These are phyloP conservation scores for Eulimnadia texana DNA, from an alignment of 1,140 invertebrate species.

Conservation along the genomic window DNA sequence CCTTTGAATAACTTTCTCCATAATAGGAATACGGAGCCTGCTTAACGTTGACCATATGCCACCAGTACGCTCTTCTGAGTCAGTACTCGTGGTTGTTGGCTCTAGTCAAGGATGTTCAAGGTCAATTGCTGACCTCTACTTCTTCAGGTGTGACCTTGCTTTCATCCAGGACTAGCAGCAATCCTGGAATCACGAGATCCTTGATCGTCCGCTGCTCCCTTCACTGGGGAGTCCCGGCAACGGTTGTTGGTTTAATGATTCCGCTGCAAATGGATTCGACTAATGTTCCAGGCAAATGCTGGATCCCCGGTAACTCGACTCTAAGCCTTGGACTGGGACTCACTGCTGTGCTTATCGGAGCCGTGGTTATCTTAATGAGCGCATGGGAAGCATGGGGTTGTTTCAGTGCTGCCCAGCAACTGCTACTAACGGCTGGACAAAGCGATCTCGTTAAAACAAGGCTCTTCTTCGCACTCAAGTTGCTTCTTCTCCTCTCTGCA, in stretches of 20 bases:
- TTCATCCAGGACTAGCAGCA: not conserved
- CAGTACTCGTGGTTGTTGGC: not conserved
- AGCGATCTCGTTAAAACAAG: not conserved
- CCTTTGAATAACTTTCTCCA: too few species aligned
- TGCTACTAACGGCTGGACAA: not conserved
- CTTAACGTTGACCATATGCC: not conserved
- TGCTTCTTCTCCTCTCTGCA: not conserved
- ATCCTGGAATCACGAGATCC: not conserved
- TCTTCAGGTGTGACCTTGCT: not conserved
- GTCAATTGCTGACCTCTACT: not conserved
- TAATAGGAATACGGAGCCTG: not conserved
- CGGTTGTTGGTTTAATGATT: not conserved
- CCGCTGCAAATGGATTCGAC: not conserved
- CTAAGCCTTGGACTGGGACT: not conserved
- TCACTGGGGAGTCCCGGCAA: not conserved
- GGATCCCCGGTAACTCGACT: not conserved
- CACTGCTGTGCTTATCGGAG: not conserved
- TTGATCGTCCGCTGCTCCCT: too few species aligned
- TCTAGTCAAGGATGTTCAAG: not conserved
- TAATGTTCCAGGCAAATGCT: not conserved
- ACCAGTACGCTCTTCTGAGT: not conserved
- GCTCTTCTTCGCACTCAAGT: not conserved
- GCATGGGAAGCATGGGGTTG: not conserved
- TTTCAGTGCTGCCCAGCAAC: not conserved
- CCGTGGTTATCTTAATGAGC: not conserved